phyloP scores from a whole-genome alignment of 2,888 invertebrate genomes.

The Spialia ferax region DNA sequence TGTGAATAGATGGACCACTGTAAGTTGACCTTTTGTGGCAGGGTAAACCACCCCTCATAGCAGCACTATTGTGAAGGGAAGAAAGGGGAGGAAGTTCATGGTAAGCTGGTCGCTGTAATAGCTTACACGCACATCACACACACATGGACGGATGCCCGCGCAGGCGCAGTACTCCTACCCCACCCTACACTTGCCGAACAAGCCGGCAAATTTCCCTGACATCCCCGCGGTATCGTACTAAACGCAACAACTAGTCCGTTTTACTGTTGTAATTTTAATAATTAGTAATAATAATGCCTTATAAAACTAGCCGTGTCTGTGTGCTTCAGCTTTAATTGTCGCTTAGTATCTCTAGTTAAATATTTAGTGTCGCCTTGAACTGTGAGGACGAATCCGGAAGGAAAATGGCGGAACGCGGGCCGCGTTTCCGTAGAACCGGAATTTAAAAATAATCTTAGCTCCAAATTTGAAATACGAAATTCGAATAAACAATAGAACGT shows the following conservation, averaged over 20 bases:
- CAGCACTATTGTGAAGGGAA: slow-evolving; percentile 24
- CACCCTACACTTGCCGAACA: slow-evolving; percentile 71
- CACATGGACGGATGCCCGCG: slow-evolving; percentile 68
- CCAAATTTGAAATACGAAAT: slow-evolving; percentile 44
- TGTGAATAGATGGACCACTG: slow-evolving; percentile 66
- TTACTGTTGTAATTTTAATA: slow-evolving; percentile 20
- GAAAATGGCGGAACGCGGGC: slow-evolving; percentile 73
- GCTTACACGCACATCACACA: slow-evolving; percentile 74
- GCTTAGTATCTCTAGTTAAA: slow-evolving; percentile 65
- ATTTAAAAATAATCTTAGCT: slow-evolving; percentile 29
- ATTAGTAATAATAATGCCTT: slow-evolving; percentile 49
- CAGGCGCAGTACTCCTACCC: slow-evolving; percentile 75
- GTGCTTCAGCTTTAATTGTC: slow-evolving; percentile 65
- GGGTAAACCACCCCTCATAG: slow-evolving; percentile 54
- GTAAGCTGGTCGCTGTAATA: slow-evolving; percentile 57
- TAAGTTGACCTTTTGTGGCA: slow-evolving; percentile 57
- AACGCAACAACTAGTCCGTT: slow-evolving; percentile 76
- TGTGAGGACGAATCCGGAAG: slow-evolving; percentile 54
- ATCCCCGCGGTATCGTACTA: slow-evolving; percentile 74
- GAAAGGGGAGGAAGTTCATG: slow-evolving; percentile 60
- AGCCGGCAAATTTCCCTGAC: slow-evolving; percentile 82
- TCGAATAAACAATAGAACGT: slow-evolving; percentile 46
- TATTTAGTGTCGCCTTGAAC: slow-evolving; percentile 36
- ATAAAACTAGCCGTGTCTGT: slow-evolving; percentile 54
- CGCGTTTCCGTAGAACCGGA: slow-evolving; percentile 50